Evolutionary conservation across 2,113 vertebrate species (phyloP), one percentile per base, ranked within the genome.

Genomic region (Coregonus clupeaformis): DNA sequence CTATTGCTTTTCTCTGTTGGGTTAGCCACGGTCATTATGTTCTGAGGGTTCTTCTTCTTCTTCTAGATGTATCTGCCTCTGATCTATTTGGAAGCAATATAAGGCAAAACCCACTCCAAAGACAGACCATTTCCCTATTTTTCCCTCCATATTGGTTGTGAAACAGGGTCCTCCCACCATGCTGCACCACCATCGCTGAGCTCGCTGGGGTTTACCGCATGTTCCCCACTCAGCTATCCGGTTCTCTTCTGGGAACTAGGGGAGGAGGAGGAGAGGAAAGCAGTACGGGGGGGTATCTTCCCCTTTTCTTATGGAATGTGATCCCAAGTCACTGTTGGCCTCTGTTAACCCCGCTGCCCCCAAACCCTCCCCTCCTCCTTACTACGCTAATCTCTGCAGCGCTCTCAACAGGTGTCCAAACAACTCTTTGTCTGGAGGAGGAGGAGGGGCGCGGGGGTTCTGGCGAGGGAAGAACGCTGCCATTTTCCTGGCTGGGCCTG

Each of bases 361-460:
- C 71, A 59, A 11, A 42, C 29, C 74, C 73, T 60, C 71, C 57
- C 29, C 83, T 84, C 82, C 82, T 88, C 77, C 76, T 82, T 75
- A 57, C 81, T 83, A 82, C 79, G 90, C 92, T 92, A 93, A 93
- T 93, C 90, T 92, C 88, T 86, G 89, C 89, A 86, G 85, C 20
- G 74, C 89, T 90, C 85, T 93, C 91, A 94, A 95, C 95, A 96
- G 95, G 95, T 95, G 95, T 93, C 94, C 93, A 94, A 96, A 95
- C 92, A 94, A 92, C 80, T 91, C 94, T 95, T 95, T 96, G 94
- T 95, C 90, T 93, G 86, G 78, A 80, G 89, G 90, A 87, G 87
- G 47, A 6, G 88, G 86, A 79, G 78, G 76, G 78, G 29, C 59
- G 76, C 81, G 89, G 75, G 72, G 80, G 83, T 75, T 88, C 82